A percentile compares a stretch with the other conserved stretches of the same genome.
These are phyloP conservation scores for Aphis craccivora DNA, from an alignment of 1,140 invertebrate genomes.

Conservation along the genomic window DNA sequence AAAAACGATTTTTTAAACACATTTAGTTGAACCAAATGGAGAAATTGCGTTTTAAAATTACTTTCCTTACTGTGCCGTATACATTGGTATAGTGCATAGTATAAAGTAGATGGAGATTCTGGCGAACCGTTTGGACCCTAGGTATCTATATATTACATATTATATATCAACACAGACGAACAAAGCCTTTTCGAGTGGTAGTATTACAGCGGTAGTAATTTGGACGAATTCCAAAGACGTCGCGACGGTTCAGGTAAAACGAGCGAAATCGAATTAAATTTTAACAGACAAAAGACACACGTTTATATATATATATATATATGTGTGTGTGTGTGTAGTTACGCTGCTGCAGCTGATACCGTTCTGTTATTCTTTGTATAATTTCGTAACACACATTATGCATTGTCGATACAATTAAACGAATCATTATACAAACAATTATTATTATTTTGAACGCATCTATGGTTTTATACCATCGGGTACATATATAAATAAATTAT, in stretches of 20 bases:
- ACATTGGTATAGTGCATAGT: not conserved
- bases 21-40: not conserved
- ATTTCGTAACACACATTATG: not conserved
- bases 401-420: not conserved
- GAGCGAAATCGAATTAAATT: conserved; percentile 20
- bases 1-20: not conserved
- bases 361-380: not conserved
- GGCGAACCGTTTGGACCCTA: not conserved
- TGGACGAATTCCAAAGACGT: conserved; percentile 27
- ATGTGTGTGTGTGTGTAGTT: too few relatives aligned
- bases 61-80: not conserved
- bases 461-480: too few relatives aligned
- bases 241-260: conserved; percentile 17
- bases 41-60: not conserved
- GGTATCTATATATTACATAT: not conserved
- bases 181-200: not conserved
- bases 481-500: not conserved
- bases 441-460: not conserved
- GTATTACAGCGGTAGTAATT: not conserved
- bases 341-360: not conserved
- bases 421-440: not conserved
- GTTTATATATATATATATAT: not conserved
- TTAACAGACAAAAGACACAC: not conserved
- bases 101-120: not conserved
- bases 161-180: not conserved